phyloP scores from a whole-genome alignment of 2,113 vertebrate genomes.

The Fukomys damarensis region DNA sequence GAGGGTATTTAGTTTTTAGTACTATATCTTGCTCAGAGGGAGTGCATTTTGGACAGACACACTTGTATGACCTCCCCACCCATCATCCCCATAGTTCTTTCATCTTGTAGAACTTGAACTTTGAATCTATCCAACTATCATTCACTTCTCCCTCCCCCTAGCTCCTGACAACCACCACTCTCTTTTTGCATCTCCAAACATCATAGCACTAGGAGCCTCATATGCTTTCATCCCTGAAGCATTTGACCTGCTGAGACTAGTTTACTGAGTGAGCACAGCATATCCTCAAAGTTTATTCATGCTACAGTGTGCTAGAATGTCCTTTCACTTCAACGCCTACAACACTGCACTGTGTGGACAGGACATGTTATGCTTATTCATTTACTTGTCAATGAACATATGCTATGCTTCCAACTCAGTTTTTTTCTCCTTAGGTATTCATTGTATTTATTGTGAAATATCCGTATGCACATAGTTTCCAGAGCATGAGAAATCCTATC shows the following conservation, averaged over 20 bases:
- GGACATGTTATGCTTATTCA: not conserved
- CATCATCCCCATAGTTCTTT: not conserved
- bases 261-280: not conserved
- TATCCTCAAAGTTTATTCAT: not conserved
- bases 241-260: not conserved
- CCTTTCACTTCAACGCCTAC: not conserved
- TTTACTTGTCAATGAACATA: not conserved
- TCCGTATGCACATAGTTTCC: not conserved
- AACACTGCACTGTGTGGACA: not conserved
- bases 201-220: not conserved
- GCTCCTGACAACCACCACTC: not conserved
- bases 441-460: not conserved
- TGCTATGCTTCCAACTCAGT: not conserved
- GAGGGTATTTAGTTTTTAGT: not conserved
- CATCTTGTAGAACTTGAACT: not conserved
- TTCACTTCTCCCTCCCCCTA: not conserved
- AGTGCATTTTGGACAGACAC: not conserved
- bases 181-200: not conserved
- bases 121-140: not conserved
- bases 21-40: not conserved
- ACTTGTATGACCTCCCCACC: not conserved
- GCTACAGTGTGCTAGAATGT: not conserved
- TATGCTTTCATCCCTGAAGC: not conserved
- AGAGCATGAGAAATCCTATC: not conserved
- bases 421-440: not conserved